Evolutionary conservation across 2,888 invertebrate species (phyloP), one percentile per base, ranked within the genome.

Genomic region (Odontomyia ornata): DNA sequence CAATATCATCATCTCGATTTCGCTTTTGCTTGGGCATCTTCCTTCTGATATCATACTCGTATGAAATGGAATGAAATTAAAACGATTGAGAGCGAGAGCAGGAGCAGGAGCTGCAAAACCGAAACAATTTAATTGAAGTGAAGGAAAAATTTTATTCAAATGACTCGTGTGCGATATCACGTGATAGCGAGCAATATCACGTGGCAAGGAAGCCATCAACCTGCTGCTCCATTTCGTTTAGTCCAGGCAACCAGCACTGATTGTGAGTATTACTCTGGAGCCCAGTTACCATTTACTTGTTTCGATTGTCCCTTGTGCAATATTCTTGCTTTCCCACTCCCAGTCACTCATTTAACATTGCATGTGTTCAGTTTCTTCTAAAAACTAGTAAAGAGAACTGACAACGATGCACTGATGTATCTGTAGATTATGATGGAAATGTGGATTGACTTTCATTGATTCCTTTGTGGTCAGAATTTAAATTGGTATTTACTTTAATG

Each of bases 81-180:
- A 65, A 43, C 43, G 23, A 15, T 60, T 60, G 60, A 23, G 60
- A 69, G 28, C 21, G 60, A 23, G 60, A 69, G 28, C 21, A 13
- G 30, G 65, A 36, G 23, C 11, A n/a, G 28, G 3, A 23, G 64
- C 23, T 21, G 46, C 69, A 46, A 72, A 72, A 27, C 72, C 56
- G 30, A 56, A 56, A 60, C 73, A 60, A 73, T 57, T 73, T 73
- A 57, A 73, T 73, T 57, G 57, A 72, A 72, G 72, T 25, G 56
- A 73, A 73, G 73, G 57, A 69, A 69, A 69, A 76, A 52, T 57
- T 76, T 64, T 72, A 77, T 43, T 62, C 72, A 77, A 77, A 77
- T 57, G 64, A 73, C 71, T 73, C 73, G 72, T 77, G 77, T 77
- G 73, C 77, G 56, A 21, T 28, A 57, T 77, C 72, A 77, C 77